Evolutionary conservation across 2,888 invertebrate species (phyloP).

Genomic region (Lepidochrysops patricia): DNA sequence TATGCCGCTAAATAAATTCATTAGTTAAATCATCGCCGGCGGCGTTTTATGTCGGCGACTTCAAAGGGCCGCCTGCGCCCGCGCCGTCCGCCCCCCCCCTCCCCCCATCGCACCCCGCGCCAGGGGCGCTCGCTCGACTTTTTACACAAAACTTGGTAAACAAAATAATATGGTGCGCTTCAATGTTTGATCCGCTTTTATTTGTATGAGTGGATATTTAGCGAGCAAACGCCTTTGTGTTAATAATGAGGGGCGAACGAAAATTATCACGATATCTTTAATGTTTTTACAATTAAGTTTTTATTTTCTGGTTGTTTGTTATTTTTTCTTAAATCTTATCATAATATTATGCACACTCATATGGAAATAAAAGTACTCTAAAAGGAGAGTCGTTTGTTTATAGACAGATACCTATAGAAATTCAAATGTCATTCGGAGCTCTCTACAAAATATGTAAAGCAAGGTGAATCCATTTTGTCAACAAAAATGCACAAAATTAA

Average conservation of each 20-base stretch:
- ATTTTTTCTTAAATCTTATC: no score
- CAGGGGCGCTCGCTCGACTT: conserved; percentile 65
- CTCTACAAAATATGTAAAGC: not conserved
- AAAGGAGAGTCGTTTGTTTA: no score
- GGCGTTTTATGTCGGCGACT: conserved; percentile 73
- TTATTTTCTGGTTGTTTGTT: no score
- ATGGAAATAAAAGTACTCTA: no score
- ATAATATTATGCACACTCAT: no score
- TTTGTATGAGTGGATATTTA: conserved; percentile 63
- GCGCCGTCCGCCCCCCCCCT: conserved; percentile 42
- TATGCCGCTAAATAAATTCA: conserved; percentile 75
- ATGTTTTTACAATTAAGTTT: no score
- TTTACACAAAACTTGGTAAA: conserved; percentile 74
- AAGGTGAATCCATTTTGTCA: not conserved
- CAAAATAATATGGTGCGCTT: conserved; percentile 71
- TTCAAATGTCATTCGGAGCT: not conserved
- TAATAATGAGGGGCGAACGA: conserved; percentile 2
- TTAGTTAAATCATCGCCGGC: conserved; percentile 75
- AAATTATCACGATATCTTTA: no score
- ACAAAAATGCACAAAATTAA: not conserved
- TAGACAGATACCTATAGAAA: no score
- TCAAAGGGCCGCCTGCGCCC: conserved; percentile 57
- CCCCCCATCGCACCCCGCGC: conserved; percentile 44
- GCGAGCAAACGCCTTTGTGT: conserved; percentile 54
- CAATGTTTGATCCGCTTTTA: conserved; percentile 72